phyloP scores from a whole-genome alignment of 2,888 invertebrate genomes.

The Lasioglossum lativentre region DNA sequence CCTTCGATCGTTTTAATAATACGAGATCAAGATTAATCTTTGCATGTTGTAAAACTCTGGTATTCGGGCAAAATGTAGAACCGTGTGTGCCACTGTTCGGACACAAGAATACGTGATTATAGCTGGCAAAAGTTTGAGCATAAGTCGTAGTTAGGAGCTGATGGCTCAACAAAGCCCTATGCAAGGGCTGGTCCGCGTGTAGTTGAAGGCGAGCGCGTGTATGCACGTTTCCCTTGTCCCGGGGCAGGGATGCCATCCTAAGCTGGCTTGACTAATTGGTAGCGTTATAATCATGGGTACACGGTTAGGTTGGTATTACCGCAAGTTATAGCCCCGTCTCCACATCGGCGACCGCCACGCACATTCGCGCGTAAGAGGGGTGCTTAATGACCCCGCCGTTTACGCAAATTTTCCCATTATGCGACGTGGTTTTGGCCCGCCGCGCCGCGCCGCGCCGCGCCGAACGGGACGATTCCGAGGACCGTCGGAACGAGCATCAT shows the following conservation, averaged over 20 bases:
- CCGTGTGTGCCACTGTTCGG: background rate
- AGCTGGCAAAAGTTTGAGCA: background rate
- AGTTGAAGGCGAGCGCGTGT: slow-evolving; percentile 28
- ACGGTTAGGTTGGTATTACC: slow-evolving; percentile 85
- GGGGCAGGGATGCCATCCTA: slow-evolving; percentile 81
- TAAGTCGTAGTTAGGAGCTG: slow-evolving; percentile 26
- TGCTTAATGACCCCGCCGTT: slow-evolving; percentile 84
- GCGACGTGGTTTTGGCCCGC: slow-evolving; percentile 81
- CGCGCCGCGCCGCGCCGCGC: slow-evolving; percentile 76
- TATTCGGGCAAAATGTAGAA: background rate
- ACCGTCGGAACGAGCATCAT: slow-evolving; percentile 70
- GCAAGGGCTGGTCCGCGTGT: slow-evolving; percentile 8
- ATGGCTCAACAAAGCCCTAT: slow-evolving; percentile 37
- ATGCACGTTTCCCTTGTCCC: slow-evolving; percentile 73
- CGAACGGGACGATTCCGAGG: slow-evolving; percentile 74
- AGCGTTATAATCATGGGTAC: slow-evolving; percentile 84
- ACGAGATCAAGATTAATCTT: too few species aligned
- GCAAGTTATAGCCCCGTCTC: slow-evolving; percentile 83
- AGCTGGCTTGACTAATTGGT: slow-evolving; percentile 85
- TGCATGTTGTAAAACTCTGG: too few species aligned
- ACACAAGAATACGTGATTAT: background rate
- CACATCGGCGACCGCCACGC: slow-evolving; percentile 73
- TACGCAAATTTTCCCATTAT: slow-evolving; percentile 85
- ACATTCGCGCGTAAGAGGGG: slow-evolving; percentile 73
- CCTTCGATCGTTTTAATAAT: too few species aligned